Percentiles rank a stretch among this genome's conserved stretches.
phyloP scores from a whole-genome alignment of 2,113 vertebrate genomes.

The Mohoua ochrocephala region DNA sequence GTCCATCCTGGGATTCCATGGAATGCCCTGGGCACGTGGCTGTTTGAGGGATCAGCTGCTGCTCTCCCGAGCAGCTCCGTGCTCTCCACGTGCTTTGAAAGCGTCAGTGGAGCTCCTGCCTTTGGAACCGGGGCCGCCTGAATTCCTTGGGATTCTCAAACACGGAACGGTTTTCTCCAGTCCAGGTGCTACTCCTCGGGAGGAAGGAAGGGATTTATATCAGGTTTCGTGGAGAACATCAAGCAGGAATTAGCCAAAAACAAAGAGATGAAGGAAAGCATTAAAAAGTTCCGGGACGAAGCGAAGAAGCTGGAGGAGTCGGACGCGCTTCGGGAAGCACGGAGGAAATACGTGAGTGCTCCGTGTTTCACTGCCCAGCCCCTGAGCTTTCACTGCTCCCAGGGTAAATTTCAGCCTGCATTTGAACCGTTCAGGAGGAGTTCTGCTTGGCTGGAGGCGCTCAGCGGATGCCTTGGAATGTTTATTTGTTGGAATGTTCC shows the following conservation, averaged over 20 bases:
- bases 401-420: not conserved
- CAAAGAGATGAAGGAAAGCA: slow-evolving; percentile 97
- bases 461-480: not conserved
- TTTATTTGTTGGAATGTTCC: not conserved
- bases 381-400: not conserved
- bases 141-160: not conserved
- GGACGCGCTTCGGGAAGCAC: slow-evolving; percentile 85
- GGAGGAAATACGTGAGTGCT: slow-evolving; percentile 89
- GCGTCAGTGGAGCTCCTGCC: not conserved
- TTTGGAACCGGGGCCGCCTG: rapidly evolving
- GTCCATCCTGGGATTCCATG: rapidly evolving
- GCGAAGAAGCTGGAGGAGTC: slow-evolving; percentile 93
- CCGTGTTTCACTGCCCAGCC: rapidly evolving
- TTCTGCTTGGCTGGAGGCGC: not conserved
- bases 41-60: not conserved
- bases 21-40: rapidly evolving
- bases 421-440: too few species aligned
- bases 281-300: slow-evolving; percentile 91
- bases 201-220: slow-evolving; percentile 87
- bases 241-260: slow-evolving; percentile 93
- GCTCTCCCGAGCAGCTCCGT: not conserved
- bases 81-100: rapidly evolving
- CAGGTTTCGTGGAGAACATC: slow-evolving; percentile 88
- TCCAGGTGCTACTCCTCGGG: slow-evolving; percentile 70
- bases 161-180: slow-evolving; percentile 30